Evolutionary conservation across 2,113 vertebrate species (phyloP).

Genomic region (Microcebus jonahi): DNA sequence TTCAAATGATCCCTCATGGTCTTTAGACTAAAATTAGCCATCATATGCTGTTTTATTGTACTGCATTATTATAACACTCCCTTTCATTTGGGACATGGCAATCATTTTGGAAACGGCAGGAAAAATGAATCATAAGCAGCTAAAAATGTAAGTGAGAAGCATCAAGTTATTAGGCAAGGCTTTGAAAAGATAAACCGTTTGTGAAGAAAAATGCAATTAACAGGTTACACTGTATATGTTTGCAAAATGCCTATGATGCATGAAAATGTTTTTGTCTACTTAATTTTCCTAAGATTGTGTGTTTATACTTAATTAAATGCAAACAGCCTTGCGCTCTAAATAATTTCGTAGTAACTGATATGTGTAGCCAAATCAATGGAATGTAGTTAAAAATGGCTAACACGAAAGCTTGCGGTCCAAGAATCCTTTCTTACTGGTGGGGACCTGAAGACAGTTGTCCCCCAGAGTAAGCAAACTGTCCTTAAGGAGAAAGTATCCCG

Average conservation of each 20-base stretch:
- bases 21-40: conserved; percentile 13
- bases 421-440: neutral
- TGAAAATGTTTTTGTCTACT: conserved; percentile 78
- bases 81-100: conserved; percentile 19
- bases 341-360: conserved; percentile 49
- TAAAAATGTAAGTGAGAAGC: conserved; percentile 69
- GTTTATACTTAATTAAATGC: conserved; percentile 76
- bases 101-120: conserved; percentile 40
- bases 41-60: neutral
- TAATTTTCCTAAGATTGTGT: conserved; percentile 71
- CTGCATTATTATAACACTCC: neutral
- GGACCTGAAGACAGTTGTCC: neutral
- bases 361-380: neutral
- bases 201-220: conserved; percentile 76
- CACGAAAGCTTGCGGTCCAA: neutral
- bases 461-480: neutral
- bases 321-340: conserved; percentile 52
- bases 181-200: conserved; percentile 74
- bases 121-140: conserved; percentile 52
- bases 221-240: conserved; percentile 75
- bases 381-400: neutral
- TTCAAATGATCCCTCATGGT: neutral
- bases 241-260: conserved; percentile 74
- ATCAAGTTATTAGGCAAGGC: conserved; percentile 65
- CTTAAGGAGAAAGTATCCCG: neutral